Evolutionary conservation across 2,888 invertebrate genomes (phyloP), one percentile per base, ranked within the genome.

Genomic region (Hydrotaea diabolus): DNA sequence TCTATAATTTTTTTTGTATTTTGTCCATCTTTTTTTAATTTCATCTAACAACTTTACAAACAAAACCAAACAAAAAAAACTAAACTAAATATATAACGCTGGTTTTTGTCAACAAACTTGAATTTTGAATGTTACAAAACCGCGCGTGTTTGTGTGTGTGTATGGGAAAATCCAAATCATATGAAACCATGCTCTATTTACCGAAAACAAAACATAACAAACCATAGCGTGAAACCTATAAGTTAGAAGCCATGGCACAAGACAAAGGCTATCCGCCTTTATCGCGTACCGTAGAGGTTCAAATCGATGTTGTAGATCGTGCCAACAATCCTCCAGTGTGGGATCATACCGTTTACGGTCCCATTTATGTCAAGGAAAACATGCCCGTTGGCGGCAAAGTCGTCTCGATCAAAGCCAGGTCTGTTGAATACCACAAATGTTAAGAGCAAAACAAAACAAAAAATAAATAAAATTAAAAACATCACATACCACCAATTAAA

Each of bases 381-480:
- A 96, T 97, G 95, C 96, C 98, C 94, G 97, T 98, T 93, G 98
- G 98, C 94, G 97, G 97, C 94, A 97, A 96, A 96, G 97, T 98
- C 95, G 96, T 98, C 94, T 97, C 98, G 94, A 96, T 98, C 94
- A 98, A 98, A 96, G 98, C 98, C 96, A 98, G 98, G 98, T 98
- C 97, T 96, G 97, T 96, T 91, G 87, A 87, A 86, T 85, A 87
- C 86, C 72, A 21, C 69, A 83, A 80, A 73, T 66, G 71, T 55
- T 53, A 66, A 31, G 36, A 72, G 2, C 36, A 23, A 39, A 39
- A 39, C 39, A 73, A 39, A 23, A 4, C 2, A 77, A 72, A 66
- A 15, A 74, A 53, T 82, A 74, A 59, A 19, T 36, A 53, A 64
- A 49, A 21, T 19, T 17, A 72, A 59, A 64, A 57, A 73, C 55